These are phyloP conservation scores for Euglossa dilemma DNA, from an alignment of 1,140 invertebrate genomes.

Conservation along the genomic window DNA sequence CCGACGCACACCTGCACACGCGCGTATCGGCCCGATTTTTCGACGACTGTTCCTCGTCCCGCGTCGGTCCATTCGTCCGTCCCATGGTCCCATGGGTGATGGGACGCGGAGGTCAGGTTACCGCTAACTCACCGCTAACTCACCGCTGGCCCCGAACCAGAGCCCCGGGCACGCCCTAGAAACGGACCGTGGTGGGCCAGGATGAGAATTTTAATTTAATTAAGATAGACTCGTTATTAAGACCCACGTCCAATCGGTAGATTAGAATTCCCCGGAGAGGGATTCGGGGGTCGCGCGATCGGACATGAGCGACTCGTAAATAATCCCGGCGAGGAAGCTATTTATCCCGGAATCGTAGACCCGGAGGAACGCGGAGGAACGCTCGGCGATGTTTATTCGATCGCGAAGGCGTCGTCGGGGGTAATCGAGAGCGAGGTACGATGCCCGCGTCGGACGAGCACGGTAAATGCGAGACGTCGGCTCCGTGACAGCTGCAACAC, in stretches of 20 bases:
- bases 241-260: constrained; percentile 58
- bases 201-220: constrained; percentile 80
- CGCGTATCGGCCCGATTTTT: constrained; percentile 21
- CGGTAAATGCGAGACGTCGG: constrained; percentile 36
- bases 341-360: too few species aligned
- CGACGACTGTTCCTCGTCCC: constrained; percentile 13
- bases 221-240: constrained; percentile 75
- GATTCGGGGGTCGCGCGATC: too few species aligned
- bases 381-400: too few species aligned
- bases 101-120: background rate
- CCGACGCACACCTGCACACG: background rate
- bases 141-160: background rate
- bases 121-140: constrained; percentile 1
- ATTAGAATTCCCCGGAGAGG: constrained; percentile 59
- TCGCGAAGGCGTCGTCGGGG: background rate
- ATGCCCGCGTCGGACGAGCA: background rate
- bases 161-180: constrained; percentile 68
- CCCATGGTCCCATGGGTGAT: too few species aligned
- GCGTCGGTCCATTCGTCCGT: background rate
- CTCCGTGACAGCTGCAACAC: constrained; percentile 29
- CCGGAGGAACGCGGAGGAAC: too few species aligned
- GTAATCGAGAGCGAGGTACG: constrained; percentile 25
- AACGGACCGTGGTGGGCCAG: constrained; percentile 57
- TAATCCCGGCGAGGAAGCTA: background rate
- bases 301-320: background rate